These are phyloP conservation scores for Tangachromis dhanisi DNA, from an alignment of 2,113 vertebrate genomes.

Conservation along the genomic window DNA sequence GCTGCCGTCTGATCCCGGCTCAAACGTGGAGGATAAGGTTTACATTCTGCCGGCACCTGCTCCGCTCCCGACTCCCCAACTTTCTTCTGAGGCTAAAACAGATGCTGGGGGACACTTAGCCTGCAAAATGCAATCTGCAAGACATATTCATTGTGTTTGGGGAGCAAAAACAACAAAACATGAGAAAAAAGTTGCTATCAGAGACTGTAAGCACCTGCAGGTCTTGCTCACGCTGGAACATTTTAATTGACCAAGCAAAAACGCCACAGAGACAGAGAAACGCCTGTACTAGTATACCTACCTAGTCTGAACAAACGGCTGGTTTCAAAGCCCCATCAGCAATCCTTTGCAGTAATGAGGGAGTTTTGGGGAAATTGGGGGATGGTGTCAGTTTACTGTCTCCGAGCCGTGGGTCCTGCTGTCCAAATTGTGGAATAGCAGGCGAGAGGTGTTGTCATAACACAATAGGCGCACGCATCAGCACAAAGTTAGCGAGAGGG, in stretches of 20 bases:
- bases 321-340: slow-evolving; percentile 59
- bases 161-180: background rate
- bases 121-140: slow-evolving; percentile 48
- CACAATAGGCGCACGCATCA: slow-evolving; percentile 51
- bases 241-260: slow-evolving; percentile 60
- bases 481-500: slow-evolving; percentile 54
- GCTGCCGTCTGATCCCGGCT: slow-evolving; percentile 19
- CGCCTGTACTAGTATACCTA: background rate
- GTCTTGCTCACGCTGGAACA: slow-evolving; percentile 41
- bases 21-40: slow-evolving; percentile 1
- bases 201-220: slow-evolving; percentile 50
- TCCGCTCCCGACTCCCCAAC: slow-evolving; percentile 15
- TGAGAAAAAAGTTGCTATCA: slow-evolving; percentile 15
- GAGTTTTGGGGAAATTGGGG: slow-evolving; percentile 34
- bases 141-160: slow-evolving; percentile 17
- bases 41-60: slow-evolving; percentile 28
- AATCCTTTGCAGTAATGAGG: slow-evolving; percentile 58
- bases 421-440: slow-evolving; percentile 54
- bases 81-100: slow-evolving; percentile 33
- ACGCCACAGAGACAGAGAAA: slow-evolving; percentile 7
- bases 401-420: slow-evolving; percentile 35
- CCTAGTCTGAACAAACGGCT: slow-evolving; percentile 34
- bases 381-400: slow-evolving; percentile 50
- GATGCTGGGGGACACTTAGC: slow-evolving; percentile 47
- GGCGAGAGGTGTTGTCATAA: slow-evolving; percentile 58